phyloP scores from a whole-genome alignment of 2,888 invertebrate genomes.

The Lasioglossum vierecki region DNA sequence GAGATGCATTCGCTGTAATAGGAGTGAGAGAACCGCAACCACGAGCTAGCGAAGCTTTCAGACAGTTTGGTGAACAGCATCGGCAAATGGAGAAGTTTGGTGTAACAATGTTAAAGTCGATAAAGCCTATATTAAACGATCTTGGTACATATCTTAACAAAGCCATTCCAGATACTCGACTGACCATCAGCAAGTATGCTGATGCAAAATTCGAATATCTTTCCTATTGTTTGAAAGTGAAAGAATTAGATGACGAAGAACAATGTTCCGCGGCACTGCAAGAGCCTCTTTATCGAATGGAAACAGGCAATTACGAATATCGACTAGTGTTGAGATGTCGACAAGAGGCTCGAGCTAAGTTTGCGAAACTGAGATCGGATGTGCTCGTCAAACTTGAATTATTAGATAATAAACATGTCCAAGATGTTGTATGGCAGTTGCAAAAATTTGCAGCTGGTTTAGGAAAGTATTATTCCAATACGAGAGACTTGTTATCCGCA shows the following conservation, averaged over 20 bases:
- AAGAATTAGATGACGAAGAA: slow-evolving; percentile 99
- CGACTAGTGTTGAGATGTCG: slow-evolving; percentile 97
- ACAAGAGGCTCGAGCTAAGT: slow-evolving; percentile 95
- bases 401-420: slow-evolving; percentile 98
- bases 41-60: slow-evolving; percentile 97
- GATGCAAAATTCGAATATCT: slow-evolving; percentile 99
- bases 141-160: slow-evolving; percentile 98
- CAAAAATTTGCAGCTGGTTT: slow-evolving; percentile 94
- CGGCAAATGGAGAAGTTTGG: slow-evolving; percentile 96
- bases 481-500: slow-evolving; percentile 90
- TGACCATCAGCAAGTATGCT: slow-evolving; percentile 98
- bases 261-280: slow-evolving; percentile 96
- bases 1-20: slow-evolving; percentile 96
- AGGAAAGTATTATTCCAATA: slow-evolving; percentile 90
- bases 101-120: slow-evolving; percentile 93
- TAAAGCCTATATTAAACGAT: slow-evolving; percentile 97
- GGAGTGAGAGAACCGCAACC: slow-evolving; percentile 98
- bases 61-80: slow-evolving; percentile 97
- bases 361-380: slow-evolving; percentile 93
- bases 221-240: slow-evolving; percentile 99
- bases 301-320: slow-evolving; percentile 99
- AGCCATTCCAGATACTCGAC: slow-evolving; percentile 98
- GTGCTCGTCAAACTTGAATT: slow-evolving; percentile 98
- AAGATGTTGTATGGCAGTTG: slow-evolving; percentile 95
- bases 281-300: slow-evolving; percentile 98